Conservation (phyloP, 2,113 vertebrate genomes). For the Candoia aspera region DNA sequence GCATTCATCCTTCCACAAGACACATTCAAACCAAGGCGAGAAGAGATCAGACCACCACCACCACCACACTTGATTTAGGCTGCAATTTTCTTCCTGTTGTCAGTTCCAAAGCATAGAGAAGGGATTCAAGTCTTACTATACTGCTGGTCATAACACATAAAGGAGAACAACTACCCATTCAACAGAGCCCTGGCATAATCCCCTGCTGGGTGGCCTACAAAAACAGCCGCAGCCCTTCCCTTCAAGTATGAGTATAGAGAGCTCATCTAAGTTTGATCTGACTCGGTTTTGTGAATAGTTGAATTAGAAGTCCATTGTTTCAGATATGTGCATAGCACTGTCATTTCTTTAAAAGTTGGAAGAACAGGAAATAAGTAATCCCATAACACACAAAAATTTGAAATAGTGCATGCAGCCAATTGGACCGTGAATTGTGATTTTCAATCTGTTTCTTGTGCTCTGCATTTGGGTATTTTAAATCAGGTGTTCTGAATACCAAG, state of each 20-base stretch:
- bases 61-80: neutral
- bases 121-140: neutral
- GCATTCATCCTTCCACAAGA: neutral
- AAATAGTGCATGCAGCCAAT: neutral
- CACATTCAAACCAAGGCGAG: neutral
- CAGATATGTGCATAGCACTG: neutral
- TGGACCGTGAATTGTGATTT: neutral
- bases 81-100: neutral
- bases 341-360: neutral
- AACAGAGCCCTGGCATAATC: neutral
- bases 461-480: neutral
- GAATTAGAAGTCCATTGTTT: neutral
- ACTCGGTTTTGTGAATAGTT: neutral
- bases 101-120: neutral
- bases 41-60: neutral
- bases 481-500: neutral
- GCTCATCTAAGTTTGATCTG: neutral
- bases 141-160: neutral
- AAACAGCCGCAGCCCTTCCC: neutral
- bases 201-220: neutral
- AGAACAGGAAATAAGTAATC: neutral
- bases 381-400: neutral
- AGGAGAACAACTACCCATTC: neutral
- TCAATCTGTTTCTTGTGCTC: neutral
- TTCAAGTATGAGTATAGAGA: neutral